phyloP scores from a whole-genome alignment of 2,797 vertebrate genomes.

The Gila robusta region DNA sequence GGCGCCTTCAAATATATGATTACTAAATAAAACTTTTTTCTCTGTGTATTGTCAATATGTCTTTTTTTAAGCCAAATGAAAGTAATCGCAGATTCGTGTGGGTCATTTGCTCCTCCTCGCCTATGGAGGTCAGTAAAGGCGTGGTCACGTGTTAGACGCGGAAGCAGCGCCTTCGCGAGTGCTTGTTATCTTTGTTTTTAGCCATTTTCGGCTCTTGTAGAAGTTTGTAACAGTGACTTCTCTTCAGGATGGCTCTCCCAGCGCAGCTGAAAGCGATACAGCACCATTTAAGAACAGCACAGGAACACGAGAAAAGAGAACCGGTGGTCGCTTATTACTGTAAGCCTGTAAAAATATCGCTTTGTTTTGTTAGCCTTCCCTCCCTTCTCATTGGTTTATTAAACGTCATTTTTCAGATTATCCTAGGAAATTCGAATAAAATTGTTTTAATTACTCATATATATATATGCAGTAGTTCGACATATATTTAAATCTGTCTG shows the following conservation, averaged over 20 bases:
- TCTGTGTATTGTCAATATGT: background rate
- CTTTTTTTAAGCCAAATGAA: background rate
- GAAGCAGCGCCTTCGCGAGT: slow-evolving; percentile 29
- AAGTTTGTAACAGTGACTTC: slow-evolving; percentile 10
- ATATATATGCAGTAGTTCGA: background rate
- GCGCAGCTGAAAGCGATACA: slow-evolving; percentile 87
- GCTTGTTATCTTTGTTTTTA: slow-evolving; percentile 46
- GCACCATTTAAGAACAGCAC: slow-evolving; percentile 92
- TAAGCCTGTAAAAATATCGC: slow-evolving; percentile 76
- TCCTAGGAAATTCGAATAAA: background rate
- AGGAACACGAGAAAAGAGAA: slow-evolving; percentile 93
- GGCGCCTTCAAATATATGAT: background rate
- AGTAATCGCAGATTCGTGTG: background rate
- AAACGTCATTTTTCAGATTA: background rate
- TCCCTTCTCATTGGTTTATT: background rate
- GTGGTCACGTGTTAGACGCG: slow-evolving; percentile 7
- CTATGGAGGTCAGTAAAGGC: slow-evolving; percentile 33
- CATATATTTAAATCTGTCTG: background rate
- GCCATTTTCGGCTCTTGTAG: slow-evolving; percentile 23
- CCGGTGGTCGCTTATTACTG: slow-evolving; percentile 96
- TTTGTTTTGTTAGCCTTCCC: slow-evolving; percentile 23
- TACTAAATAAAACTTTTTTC: background rate
- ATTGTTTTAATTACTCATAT: background rate
- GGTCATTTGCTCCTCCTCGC: slow-evolving; percentile 5
- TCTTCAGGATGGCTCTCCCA: slow-evolving; percentile 83